Conservation (phyloP, 2,888 invertebrate species). For the Ernsta delagoae region DNA sequence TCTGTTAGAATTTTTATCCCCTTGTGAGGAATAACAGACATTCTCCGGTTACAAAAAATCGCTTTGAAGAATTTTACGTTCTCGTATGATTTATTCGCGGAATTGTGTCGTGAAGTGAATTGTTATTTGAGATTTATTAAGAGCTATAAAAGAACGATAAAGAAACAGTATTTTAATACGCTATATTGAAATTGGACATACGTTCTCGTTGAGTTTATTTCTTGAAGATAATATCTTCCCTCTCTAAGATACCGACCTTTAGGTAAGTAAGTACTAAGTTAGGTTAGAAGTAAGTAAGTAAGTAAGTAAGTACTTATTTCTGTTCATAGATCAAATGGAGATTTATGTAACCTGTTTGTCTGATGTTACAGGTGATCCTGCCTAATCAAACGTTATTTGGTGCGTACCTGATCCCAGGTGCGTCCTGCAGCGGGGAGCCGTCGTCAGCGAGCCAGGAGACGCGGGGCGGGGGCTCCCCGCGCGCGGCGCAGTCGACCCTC, state of each 20-base stretch:
- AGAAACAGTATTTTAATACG: too few species aligned
- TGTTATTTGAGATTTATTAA: constrained; percentile 6
- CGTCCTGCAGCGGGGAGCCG: constrained; percentile 51
- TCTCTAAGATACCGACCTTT: too few species aligned
- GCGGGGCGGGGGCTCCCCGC: constrained; percentile 57
- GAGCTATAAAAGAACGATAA: background rate
- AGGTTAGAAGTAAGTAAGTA: too few species aligned
- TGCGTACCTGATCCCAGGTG: constrained; percentile 53
- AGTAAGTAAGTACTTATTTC: too few species aligned
- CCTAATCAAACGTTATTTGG: too few species aligned
- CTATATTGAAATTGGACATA: too few species aligned
- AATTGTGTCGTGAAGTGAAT: background rate
- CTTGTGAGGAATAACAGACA: constrained; percentile 9
- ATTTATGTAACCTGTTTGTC: too few species aligned
- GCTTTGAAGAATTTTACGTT: constrained; percentile 2
- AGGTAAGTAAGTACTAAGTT: too few species aligned
- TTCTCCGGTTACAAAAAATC: constrained; percentile 7
- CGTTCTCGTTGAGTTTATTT: too few species aligned
- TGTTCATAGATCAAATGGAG: too few species aligned
- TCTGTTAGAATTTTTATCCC: constrained; percentile 13
- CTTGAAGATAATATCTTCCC: too few species aligned
- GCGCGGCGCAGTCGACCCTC: constrained; percentile 57
- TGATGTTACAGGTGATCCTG: too few species aligned
- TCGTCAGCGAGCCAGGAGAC: constrained; percentile 60
- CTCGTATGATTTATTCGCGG: background rate